Conservation (phyloP, 1,140 invertebrate species). For the Caenorhabditis inopinata region DNA sequence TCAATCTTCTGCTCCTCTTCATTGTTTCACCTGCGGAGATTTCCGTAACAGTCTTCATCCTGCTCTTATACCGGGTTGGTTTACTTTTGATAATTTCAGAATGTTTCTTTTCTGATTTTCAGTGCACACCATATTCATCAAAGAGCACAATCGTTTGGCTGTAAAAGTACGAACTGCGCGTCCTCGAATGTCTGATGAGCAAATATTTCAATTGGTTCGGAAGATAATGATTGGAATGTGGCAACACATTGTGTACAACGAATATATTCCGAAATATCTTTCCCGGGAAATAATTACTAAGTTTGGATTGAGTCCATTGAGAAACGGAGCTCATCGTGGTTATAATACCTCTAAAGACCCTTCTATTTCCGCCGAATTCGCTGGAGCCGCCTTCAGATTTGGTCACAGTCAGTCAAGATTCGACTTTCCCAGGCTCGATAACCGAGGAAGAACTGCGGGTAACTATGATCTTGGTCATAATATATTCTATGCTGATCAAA, state of each 20-base stretch:
- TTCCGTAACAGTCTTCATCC: slow-evolving; percentile 25
- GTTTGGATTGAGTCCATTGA: slow-evolving; percentile 56
- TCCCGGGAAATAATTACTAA: slow-evolving; percentile 82
- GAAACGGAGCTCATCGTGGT: slow-evolving; percentile 8
- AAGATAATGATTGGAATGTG: slow-evolving; percentile 84
- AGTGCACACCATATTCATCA: slow-evolving; percentile 82
- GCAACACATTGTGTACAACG: slow-evolving; percentile 89
- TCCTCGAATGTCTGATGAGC: slow-evolving; percentile 84
- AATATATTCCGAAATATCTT: slow-evolving; percentile 86
- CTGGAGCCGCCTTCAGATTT: slow-evolving; percentile 69
- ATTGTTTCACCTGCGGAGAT: slow-evolving; percentile 23
- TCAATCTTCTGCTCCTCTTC: not conserved
- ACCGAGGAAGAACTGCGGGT: not conserved
- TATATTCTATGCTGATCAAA: slow-evolving; percentile 45
- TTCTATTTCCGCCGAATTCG: slow-evolving; percentile 54
- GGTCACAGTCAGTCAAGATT: slow-evolving; percentile 72
- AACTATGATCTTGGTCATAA: slow-evolving; percentile 34
- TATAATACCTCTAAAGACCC: not conserved
- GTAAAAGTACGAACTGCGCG: slow-evolving; percentile 73
- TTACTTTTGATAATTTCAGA: not conserved
- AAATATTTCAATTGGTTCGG: slow-evolving; percentile 75
- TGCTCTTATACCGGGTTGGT: not conserved
- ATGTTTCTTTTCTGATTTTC: not conserved
- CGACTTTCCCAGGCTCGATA: slow-evolving; percentile 54
- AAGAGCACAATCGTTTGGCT: slow-evolving; percentile 68